Evolutionary conservation across 2,113 vertebrate genomes (phyloP).

Genomic region (Odocoileus hemionus): DNA sequence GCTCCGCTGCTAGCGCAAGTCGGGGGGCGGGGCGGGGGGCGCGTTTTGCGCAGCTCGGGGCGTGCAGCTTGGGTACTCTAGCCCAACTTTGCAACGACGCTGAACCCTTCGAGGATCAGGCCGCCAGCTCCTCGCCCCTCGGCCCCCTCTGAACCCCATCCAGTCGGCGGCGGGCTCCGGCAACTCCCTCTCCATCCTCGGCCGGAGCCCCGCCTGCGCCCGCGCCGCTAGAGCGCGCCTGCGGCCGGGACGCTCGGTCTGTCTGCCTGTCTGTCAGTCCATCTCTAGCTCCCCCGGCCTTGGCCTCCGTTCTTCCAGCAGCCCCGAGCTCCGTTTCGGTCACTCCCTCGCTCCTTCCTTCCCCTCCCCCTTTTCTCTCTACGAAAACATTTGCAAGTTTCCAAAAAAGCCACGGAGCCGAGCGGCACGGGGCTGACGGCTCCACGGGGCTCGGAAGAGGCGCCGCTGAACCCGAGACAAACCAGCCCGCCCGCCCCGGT

Average conservation of each 20-base stretch:
- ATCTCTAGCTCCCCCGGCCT: slow-evolving; percentile 26
- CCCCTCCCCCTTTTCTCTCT: slow-evolving; percentile 37
- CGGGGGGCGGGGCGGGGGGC: slow-evolving; percentile 22
- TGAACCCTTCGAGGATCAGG: neutral
- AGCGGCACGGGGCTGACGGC: slow-evolving; percentile 50
- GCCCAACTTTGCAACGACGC: slow-evolving; percentile 28
- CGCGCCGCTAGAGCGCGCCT: neutral
- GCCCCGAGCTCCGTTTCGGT: slow-evolving; percentile 57
- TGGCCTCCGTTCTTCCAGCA: slow-evolving; percentile 52
- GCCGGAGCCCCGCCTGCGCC: slow-evolving; percentile 21
- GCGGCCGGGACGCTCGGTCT: slow-evolving; percentile 19
- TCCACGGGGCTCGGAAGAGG: slow-evolving; percentile 33
- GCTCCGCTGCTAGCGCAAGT: slow-evolving; percentile 70
- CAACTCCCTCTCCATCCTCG: neutral
- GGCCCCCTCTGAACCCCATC: neutral
- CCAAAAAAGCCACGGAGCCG: slow-evolving; percentile 66
- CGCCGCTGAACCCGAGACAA: slow-evolving; percentile 11
- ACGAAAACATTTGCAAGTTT: slow-evolving; percentile 73
- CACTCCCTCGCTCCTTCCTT: slow-evolving; percentile 47
- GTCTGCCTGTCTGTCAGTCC: slow-evolving; percentile 11
- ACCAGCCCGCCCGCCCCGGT: neutral
- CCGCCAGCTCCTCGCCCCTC: neutral
- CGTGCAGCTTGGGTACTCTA: neutral
- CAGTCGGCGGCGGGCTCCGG: neutral
- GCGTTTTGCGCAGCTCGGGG: neutral